Base-by-base conservation (phyloP, 1,140 invertebrate species). In the Brachionus paranguensis region DNA sequence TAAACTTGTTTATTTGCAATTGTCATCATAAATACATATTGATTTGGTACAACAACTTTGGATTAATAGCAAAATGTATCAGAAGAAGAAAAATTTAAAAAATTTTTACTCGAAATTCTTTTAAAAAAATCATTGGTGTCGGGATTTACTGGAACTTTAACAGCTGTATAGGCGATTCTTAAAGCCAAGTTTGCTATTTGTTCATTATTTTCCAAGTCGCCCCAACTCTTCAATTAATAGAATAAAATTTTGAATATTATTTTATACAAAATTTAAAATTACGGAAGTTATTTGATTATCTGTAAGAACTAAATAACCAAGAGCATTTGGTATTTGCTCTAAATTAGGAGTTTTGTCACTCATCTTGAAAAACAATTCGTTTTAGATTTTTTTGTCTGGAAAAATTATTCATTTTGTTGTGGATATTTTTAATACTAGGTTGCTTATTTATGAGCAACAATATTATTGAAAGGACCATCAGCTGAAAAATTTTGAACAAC, bases 91-190 rank as follows among this genome's bases (percentile, higher is more conserved):
- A 37, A 43, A 43, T 43, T 17, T 1, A 24, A 24, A 7, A 37
- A 37, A 41, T n/a, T 43, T 24, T 41, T 81, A 81, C 78, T 81
- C 20, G 78, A 81, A 81, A 81, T 81, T 81, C 78, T 37, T 81
- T 81, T 81, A 29, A 81, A 81, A 64, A 55, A 64, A 60, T 81
- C 78, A 33, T 81, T 81, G 12, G 78, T 81, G 20, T 81, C 78
- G 24, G 78, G 78, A 81, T 81, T 81, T 27, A 81, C 78, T 43
- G 78, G 78, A 24, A 81, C 60, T 81, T 81, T 81, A 47, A 47
- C 78, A 24, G 78, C 78, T 20, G 78, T 81, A 27, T 81, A 81
- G n/a, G 78, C 78, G 47, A 81, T 68, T 64, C 43, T 60, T 11
- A 81, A 41, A 6, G 33, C 78, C 7, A 81, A 24, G 24, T 68